These are phyloP conservation scores for Mallotus villosus DNA, from an alignment of 2,797 vertebrate genomes.

Conservation along the genomic window DNA sequence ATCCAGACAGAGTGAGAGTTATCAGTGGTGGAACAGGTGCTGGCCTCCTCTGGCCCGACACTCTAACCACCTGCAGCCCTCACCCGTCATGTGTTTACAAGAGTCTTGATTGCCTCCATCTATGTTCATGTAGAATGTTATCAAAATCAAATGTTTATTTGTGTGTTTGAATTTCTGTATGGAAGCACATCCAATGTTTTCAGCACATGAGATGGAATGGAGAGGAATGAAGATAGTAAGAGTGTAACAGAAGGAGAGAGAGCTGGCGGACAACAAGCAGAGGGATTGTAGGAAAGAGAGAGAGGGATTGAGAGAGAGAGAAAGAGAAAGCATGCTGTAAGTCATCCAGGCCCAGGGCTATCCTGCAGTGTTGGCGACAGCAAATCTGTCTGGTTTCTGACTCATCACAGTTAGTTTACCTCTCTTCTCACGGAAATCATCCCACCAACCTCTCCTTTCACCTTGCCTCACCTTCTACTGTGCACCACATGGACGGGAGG, in stretches of 20 bases:
- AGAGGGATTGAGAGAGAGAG: not conserved
- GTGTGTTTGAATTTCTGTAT: too few relatives aligned
- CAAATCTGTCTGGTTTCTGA: constrained; percentile 19
- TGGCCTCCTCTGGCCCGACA: too few relatives aligned
- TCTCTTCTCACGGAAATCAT: constrained; percentile 13
- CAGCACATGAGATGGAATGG: too few relatives aligned
- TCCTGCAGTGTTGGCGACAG: not conserved
- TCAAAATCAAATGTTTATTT: too few relatives aligned
- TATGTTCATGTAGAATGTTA: too few relatives aligned
- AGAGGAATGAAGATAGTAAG: not conserved
- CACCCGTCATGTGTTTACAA: too few relatives aligned
- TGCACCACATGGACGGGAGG: not conserved
- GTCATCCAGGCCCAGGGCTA: not conserved
- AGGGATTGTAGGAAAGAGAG: not conserved
- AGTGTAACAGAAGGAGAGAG: not conserved
- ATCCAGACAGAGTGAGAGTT: not conserved
- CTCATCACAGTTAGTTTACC: constrained; percentile 5
- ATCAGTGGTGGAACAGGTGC: too few relatives aligned
- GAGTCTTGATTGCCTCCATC: too few relatives aligned
- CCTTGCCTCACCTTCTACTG: not conserved
- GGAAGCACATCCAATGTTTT: too few relatives aligned
- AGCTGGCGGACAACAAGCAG: not conserved
- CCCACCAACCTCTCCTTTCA: constrained; percentile 6
- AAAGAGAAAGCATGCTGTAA: not conserved
- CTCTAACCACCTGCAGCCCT: too few relatives aligned